Evolutionary conservation across 1,140 invertebrate genomes (phyloP).

Genomic region (Tribolium castaneum): DNA sequence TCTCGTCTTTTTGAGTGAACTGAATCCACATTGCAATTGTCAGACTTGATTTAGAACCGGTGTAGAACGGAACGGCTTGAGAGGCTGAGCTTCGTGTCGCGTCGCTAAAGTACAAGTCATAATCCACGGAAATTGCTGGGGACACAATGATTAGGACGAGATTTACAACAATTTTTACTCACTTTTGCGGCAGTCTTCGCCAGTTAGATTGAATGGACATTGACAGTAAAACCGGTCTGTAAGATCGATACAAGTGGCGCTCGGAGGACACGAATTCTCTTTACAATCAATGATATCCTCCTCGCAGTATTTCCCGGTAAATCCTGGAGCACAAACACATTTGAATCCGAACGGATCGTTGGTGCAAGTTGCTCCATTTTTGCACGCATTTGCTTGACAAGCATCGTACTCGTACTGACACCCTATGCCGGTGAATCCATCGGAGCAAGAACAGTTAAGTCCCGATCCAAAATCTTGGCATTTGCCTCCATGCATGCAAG

Average conservation of each 20-base stretch:
- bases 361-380: conserved; percentile 92
- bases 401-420: conserved; percentile 95
- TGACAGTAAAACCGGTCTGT: conserved; percentile 94
- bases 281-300: conserved; percentile 93
- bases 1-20: conserved; percentile 89
- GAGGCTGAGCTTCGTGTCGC: conserved; percentile 87
- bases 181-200: conserved; percentile 96
- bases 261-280: conserved; percentile 93
- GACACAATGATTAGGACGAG: conserved; percentile 54
- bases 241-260: conserved; percentile 93
- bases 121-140: conserved; percentile 93
- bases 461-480: conserved; percentile 96
- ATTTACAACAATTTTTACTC: conserved; percentile 60
- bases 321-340: conserved; percentile 88
- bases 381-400: conserved; percentile 86
- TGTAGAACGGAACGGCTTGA: conserved; percentile 89
- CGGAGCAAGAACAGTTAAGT: conserved; percentile 91
- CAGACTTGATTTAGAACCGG: conserved; percentile 79
- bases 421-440: conserved; percentile 85
- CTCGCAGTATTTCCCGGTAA: conserved; percentile 89
- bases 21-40: conserved; percentile 97
- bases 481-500: conserved; percentile 94
- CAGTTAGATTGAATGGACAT: conserved; percentile 96
- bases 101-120: conserved; percentile 95
- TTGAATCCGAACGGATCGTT: conserved; percentile 87